These are phyloP conservation scores for Agriotes lineatus DNA, from an alignment of 2,888 invertebrate genomes.

Conservation along the genomic window DNA sequence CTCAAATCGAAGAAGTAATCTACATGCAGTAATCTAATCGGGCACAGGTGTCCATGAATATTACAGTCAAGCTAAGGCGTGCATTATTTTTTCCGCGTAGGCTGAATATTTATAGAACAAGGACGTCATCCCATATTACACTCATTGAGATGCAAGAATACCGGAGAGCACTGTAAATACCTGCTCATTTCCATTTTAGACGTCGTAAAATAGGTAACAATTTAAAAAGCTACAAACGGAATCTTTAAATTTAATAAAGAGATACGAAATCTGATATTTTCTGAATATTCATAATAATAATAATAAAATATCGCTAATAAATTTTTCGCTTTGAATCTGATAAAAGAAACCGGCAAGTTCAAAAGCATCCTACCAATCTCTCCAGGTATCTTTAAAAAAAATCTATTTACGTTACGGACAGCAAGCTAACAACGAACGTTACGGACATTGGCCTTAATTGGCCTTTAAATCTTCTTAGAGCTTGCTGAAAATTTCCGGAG, in stretches of 20 bases:
- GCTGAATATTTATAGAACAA: conserved; percentile 58
- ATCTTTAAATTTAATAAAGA: background rate
- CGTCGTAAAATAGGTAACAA: background rate
- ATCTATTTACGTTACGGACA: conserved; percentile 1
- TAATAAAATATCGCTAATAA: background rate
- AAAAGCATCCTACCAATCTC: background rate
- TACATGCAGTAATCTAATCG: conserved; percentile 60
- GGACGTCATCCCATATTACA: conserved; percentile 53
- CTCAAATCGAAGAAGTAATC: conserved; percentile 59
- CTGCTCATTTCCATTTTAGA: conserved; percentile 2
- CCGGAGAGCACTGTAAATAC: conserved; percentile 12
- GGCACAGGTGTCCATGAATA: conserved; percentile 62
- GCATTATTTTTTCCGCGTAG: conserved; percentile 56
- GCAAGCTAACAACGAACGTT: background rate
- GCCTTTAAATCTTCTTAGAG: background rate
- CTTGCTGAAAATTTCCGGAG: background rate
- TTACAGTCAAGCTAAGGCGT: conserved; percentile 55
- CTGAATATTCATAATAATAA: background rate
- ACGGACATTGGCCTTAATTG: background rate
- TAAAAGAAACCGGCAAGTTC: conserved; percentile 1
- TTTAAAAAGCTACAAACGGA: background rate
- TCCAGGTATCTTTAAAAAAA: background rate
- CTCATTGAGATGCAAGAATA: conserved; percentile 27
- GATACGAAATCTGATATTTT: background rate
- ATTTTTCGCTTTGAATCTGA: background rate